A percentile compares a stretch with the other conserved stretches of the same genome.
Evolutionary conservation across 1,140 invertebrate species (phyloP).

Genomic region (Solen grandis): DNA sequence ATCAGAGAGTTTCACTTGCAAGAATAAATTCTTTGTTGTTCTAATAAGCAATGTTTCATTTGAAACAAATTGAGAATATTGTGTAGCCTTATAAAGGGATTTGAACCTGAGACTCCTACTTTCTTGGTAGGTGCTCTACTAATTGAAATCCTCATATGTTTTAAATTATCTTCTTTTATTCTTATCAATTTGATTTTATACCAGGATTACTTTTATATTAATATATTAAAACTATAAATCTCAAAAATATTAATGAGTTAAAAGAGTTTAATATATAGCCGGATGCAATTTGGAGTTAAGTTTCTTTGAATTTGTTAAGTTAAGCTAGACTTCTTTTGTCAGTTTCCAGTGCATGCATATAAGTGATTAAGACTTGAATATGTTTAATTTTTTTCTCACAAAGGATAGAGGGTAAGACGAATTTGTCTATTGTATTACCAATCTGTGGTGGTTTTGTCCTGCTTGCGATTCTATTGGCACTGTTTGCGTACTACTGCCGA

Average conservation of each 20-base stretch:
- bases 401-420: slow-evolving; percentile 74
- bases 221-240: no score
- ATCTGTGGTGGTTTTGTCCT: slow-evolving; percentile 85
- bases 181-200: no score
- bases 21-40: no score
- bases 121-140: no score
- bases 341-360: neutral
- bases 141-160: no score
- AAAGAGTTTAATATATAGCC: neutral
- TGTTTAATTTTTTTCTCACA: slow-evolving; percentile 42
- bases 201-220: no score
- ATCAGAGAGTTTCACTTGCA: no score
- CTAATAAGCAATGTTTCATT: neutral
- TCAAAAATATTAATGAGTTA: neutral
- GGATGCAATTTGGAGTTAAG: neutral
- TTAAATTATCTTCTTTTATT: no score
- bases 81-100: neutral
- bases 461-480: slow-evolving; percentile 85
- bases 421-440: slow-evolving; percentile 60
- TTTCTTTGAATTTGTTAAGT: neutral
- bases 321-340: neutral
- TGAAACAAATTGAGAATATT: neutral
- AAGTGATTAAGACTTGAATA: neutral
- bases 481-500: slow-evolving; percentile 87
- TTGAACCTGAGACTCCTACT: neutral